A percentile compares a stretch with the other conserved stretches of the same genome.
These are phyloP conservation scores for Rhinoptilus africanus DNA, from an alignment of 2,113 vertebrate genomes.

Conservation along the genomic window DNA sequence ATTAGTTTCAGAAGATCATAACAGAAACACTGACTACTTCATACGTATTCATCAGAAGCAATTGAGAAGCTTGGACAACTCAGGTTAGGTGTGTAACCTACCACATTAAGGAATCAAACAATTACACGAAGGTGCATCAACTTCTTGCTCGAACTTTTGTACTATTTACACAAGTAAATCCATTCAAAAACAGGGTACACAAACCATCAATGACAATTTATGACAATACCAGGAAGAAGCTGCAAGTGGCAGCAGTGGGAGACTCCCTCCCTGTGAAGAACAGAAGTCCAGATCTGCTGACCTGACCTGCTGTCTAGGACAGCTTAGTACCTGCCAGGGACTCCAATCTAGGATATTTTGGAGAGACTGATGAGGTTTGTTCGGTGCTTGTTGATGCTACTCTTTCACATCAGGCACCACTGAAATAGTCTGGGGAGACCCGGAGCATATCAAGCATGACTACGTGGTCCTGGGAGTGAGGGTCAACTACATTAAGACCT, in stretches of 20 bases:
- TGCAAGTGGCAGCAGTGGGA: background rate
- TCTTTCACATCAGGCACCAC: background rate
- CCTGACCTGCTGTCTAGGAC: background rate
- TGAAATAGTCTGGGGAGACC: background rate
- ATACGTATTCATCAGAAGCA: background rate
- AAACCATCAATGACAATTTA: background rate
- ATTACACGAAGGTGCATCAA: background rate
- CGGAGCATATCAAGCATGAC: background rate
- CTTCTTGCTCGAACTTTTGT: background rate
- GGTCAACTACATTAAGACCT: background rate
- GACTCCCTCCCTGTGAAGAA: background rate
- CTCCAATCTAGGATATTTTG: background rate
- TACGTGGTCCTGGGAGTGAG: background rate
- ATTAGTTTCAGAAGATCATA: background rate
- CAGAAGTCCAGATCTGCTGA: background rate
- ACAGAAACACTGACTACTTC: background rate
- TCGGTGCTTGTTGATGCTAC: background rate
- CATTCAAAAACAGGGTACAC: background rate
- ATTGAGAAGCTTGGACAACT: background rate
- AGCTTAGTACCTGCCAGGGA: background rate
- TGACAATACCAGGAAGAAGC: background rate
- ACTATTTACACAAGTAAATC: background rate
- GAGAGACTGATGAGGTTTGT: background rate
- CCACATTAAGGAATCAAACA: background rate
- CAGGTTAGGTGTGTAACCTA: background rate